Conservation (phyloP, 2,888 invertebrate genomes). For the Leucophenga maculata region DNA sequence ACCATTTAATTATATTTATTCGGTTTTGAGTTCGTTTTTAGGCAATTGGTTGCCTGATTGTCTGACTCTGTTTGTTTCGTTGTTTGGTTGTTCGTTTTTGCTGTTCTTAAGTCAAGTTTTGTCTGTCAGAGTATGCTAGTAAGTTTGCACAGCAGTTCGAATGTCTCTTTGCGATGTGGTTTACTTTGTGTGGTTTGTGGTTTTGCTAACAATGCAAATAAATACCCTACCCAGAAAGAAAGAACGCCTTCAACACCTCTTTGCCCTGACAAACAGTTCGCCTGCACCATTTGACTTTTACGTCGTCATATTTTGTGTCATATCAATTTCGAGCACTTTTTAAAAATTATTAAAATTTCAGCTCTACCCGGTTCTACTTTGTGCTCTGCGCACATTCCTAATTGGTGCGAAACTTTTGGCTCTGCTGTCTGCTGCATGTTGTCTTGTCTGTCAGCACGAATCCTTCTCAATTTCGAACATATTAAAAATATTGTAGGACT, state of each 20-base stretch:
- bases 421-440: not conserved
- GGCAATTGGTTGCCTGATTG: not conserved
- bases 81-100: not conserved
- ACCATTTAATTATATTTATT: not conserved
- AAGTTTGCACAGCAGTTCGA: not conserved
- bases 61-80: too few relatives aligned
- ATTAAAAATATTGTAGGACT: conserved; percentile 52
- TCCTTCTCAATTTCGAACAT: conserved; percentile 38
- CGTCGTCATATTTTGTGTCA: conserved; percentile 43
- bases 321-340: conserved; percentile 61
- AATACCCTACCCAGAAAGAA: not conserved
- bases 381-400: not conserved
- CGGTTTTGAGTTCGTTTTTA: too few relatives aligned
- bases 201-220: conserved; percentile 44
- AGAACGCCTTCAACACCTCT: not conserved
- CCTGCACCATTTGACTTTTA: not conserved
- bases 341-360: conserved; percentile 48
- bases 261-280: conserved; percentile 6
- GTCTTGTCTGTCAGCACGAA: not conserved
- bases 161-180: not conserved
- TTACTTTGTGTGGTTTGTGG: conserved; percentile 37
- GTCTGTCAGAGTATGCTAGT: not conserved
- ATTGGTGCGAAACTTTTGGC: not conserved
- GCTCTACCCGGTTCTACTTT: not conserved
- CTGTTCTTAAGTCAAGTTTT: not conserved